Evolutionary conservation across 2,888 invertebrate species (phyloP).

Genomic region (Protophormia terraenovae): DNA sequence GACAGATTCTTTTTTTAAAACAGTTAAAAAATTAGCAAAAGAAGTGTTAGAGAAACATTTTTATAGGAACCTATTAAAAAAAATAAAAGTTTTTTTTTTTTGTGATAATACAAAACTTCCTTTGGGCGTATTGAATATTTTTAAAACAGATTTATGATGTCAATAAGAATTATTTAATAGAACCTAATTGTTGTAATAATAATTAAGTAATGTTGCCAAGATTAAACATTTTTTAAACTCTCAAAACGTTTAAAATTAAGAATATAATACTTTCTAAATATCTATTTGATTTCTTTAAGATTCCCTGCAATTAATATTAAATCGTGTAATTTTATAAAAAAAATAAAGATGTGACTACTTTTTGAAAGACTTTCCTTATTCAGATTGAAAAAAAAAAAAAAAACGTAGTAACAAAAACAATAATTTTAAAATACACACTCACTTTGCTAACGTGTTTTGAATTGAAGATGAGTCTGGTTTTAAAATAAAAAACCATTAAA

Average conservation of each 20-base stretch:
- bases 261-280: constrained; percentile 1
- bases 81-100: no score
- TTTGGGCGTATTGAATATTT: no score
- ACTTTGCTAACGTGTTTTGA: constrained; percentile 55
- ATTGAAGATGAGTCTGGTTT: constrained; percentile 57
- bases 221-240: no score
- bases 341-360: constrained; percentile 44
- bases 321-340: neutral
- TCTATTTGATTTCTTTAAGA: neutral
- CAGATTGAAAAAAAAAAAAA: constrained; percentile 11
- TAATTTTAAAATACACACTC: constrained; percentile 25
- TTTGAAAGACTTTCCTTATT: constrained; percentile 54
- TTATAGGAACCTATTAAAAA: no score
- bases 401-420: neutral
- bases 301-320: neutral
- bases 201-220: no score
- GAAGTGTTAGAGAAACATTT: no score
- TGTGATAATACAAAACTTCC: no score
- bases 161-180: no score
- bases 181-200: no score
- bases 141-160: no score
- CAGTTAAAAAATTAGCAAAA: no score
- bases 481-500: constrained; percentile 12
- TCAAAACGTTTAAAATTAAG: neutral
- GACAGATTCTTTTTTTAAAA: no score